These are phyloP conservation scores for Anomalospiza imberbis DNA, from an alignment of 2,797 vertebrate genomes.

Conservation along the genomic window DNA sequence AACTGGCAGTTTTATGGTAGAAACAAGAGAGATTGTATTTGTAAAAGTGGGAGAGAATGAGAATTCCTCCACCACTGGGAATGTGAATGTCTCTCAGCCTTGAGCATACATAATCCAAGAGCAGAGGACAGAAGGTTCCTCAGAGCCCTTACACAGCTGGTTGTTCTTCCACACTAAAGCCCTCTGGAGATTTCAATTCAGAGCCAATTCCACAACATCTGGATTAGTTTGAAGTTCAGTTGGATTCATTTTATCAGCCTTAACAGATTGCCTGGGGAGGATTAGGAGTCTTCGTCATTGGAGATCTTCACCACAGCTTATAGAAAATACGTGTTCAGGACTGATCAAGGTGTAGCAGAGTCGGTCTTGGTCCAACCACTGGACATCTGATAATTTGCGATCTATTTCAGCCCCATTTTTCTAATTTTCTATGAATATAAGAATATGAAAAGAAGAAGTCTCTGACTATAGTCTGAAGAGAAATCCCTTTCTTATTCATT, in stretches of 20 bases:
- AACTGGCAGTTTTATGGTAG: not conserved
- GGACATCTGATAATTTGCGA: not conserved
- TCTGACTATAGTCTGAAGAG: not conserved
- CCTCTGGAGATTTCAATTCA: not conserved
- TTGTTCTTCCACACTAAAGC: not conserved
- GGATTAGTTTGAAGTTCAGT: not conserved
- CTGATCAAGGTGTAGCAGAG: not conserved
- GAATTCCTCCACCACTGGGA: not conserved
- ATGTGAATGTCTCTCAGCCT: not conserved
- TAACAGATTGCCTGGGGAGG: not conserved
- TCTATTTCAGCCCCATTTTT: not conserved
- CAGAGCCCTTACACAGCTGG: not conserved
- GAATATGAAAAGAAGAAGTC: not conserved
- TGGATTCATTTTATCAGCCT: not conserved
- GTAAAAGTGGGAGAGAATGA: not conserved
- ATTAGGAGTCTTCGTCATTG: fast-evolving
- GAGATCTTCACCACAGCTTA: not conserved
- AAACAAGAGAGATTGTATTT: not conserved
- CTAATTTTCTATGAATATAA: not conserved
- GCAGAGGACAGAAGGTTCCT: not conserved
- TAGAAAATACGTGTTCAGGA: not conserved
- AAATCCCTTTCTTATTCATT: not conserved
- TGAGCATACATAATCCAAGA: not conserved
- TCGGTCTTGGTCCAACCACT: not conserved
- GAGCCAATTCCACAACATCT: not conserved